Base-by-base conservation (phyloP, 2,797 vertebrate species). In the Platyrinchus mystaceus region DNA sequence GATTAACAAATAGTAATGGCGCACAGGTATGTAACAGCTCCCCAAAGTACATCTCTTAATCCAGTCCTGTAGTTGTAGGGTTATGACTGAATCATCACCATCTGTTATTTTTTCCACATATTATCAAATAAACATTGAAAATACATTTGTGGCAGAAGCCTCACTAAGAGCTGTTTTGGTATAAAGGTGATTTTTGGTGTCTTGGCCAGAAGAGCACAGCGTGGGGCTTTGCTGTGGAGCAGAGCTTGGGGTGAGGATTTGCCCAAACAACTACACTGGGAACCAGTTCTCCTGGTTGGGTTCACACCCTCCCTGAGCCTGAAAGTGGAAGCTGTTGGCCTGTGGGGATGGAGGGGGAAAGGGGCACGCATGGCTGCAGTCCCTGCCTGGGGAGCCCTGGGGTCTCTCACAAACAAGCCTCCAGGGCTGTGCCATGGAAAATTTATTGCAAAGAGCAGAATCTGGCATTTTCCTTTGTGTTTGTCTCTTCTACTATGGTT, bases 351-450 rank as follows among this genome's bases (percentile, higher is more conserved):
- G 36, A 50, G 43, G 44, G 46, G 46, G 43, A 67, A 64, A 36
- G 36, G n/a, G 28, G 12, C 0, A 1, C 0, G 1, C 10, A 15
- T 1, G 1, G 46, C 30, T 56, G 34, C 36, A 27, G 14, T 24
- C 5, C 14, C 18, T 71, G 67, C 39, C 10, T 1, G 1, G 28
- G 37, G 26, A 70, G 23, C 27, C 37, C 63, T 0, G 1, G 27
- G 32, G 22, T 82, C 27, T 50, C n/a, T n/a, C 6, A 13, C 27
- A 63, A 27, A 39, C 34, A 60, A 89, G 27, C 2, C 17, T 20
- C 2, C 0, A 5, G 46, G 30, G 17, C 18, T 36, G 12, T 7
- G 4, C 67, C 20, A 7, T 17, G n/a, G 64, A 86, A 92, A 76
- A 62, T 13, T 18, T 12, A 17, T 34, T 34, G 6, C 7, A 1